These are phyloP conservation scores for Thereuonema tuberculata DNA, from an alignment of 1,140 invertebrate genomes.

Conservation along the genomic window DNA sequence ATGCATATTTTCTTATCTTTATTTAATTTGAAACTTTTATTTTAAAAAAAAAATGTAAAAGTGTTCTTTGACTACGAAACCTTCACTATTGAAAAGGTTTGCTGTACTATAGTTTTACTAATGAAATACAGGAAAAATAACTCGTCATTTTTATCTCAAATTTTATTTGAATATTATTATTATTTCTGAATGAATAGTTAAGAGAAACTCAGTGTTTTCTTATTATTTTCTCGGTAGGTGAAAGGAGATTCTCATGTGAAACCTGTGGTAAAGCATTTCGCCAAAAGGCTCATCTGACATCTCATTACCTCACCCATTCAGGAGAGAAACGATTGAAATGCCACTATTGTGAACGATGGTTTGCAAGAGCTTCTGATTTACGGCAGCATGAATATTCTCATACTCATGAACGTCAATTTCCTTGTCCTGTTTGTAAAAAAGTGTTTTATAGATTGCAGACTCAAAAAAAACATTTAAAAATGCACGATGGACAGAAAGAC, in stretches of 20 bases:
- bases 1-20: too few species aligned
- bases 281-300: constrained; percentile 6
- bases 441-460: constrained; percentile 1
- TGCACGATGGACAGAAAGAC: neutral
- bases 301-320: constrained; percentile 9
- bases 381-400: constrained; percentile 2
- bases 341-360: constrained; percentile 7
- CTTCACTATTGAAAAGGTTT: too few species aligned
- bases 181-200: too few species aligned
- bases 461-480: constrained; percentile 8
- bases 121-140: too few species aligned
- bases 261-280: constrained; percentile 10
- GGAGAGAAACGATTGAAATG: constrained; percentile 11
- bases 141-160: too few species aligned
- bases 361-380: constrained; percentile 1
- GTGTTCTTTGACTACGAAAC: too few species aligned
- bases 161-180: too few species aligned
- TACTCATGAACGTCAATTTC: neutral
- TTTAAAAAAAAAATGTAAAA: too few species aligned
- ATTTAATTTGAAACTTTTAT: too few species aligned
- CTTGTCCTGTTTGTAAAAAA: constrained; percentile 1
- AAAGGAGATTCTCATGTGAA: constrained; percentile 5
- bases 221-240: neutral
- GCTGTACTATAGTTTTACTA: too few species aligned
- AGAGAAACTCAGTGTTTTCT: too few species aligned